Evolutionary conservation across 2,797 vertebrate genomes (phyloP).

Genomic region (Sparus aurata): DNA sequence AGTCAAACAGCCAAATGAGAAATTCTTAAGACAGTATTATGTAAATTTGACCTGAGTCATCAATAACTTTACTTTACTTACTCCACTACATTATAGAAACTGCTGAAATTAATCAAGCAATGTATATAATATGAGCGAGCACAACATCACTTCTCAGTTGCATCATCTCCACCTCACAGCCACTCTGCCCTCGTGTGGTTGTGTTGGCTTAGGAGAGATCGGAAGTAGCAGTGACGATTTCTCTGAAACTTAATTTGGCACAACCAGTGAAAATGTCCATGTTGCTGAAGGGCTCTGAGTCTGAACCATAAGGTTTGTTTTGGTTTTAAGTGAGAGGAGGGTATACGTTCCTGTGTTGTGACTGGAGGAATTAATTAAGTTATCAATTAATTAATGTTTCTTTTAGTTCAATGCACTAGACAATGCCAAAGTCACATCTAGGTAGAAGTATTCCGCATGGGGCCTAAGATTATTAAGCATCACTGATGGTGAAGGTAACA

Average conservation of each 20-base stretch:
- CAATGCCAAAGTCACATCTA: neutral
- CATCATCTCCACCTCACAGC: neutral
- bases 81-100: too few species aligned
- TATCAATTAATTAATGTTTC: neutral
- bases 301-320: neutral
- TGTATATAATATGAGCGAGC: neutral
- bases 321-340: neutral
- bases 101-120: neutral
- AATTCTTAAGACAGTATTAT: neutral
- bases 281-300: neutral
- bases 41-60: rapidly evolving
- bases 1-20: neutral
- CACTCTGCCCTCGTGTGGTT: constrained; percentile 64
- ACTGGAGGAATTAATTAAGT: neutral
- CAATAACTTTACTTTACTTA: neutral
- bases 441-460: too few species aligned
- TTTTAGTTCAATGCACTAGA: neutral
- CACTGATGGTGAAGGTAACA: too few species aligned
- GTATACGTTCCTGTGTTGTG: neutral
- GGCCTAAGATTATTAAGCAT: too few species aligned
- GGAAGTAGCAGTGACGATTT: neutral
- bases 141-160: neutral
- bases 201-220: neutral
- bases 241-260: neutral
- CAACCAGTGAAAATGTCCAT: neutral